Evolutionary conservation across 35 echinoderm and acorn worm genomes (phyloP).

Genomic region (Apostichopus japonicus): DNA sequence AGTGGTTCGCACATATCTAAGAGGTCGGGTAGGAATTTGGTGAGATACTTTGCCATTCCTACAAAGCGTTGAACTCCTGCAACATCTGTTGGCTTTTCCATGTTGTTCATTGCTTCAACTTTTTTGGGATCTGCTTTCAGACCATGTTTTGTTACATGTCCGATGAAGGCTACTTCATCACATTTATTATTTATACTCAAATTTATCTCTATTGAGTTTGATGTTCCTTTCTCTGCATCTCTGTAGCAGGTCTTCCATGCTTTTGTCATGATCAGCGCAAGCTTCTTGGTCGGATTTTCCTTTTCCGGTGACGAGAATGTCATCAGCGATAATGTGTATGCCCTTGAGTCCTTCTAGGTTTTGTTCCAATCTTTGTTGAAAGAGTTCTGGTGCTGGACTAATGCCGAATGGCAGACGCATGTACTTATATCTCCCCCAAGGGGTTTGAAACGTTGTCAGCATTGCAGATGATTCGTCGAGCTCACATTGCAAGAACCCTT

Average conservation of each 20-base stretch:
- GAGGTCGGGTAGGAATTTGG: constrained; percentile 63
- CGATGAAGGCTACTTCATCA: constrained; percentile 39
- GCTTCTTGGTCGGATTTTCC: constrained; percentile 54
- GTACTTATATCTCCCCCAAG: constrained; percentile 71
- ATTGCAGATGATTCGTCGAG: constrained; percentile 40
- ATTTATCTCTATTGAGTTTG: constrained; percentile 47
- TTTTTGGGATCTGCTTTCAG: constrained; percentile 46
- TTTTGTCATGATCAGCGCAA: constrained; percentile 61
- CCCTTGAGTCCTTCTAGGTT: not conserved
- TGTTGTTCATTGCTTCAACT: constrained; percentile 26
- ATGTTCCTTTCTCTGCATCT: constrained; percentile 23
- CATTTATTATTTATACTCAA: constrained; percentile 37
- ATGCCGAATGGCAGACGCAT: constrained; percentile 72
- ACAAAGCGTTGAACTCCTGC: constrained; percentile 50
- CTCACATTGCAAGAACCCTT: constrained; percentile 61
- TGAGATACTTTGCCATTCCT: constrained; percentile 50
- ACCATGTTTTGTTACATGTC: constrained; percentile 53
- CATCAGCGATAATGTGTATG: constrained; percentile 63
- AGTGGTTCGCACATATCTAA: constrained; percentile 57
- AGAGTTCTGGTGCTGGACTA: constrained; percentile 65
- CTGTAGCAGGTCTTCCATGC: constrained; percentile 12
- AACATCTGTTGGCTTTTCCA: constrained; percentile 15
- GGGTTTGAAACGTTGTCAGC: constrained; percentile 71
- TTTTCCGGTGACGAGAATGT: constrained; percentile 64
- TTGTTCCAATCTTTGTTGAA: constrained; percentile 32